Conservation (phyloP, 2,797 vertebrate genomes). For the Pseudomugil tenellus region DNA sequence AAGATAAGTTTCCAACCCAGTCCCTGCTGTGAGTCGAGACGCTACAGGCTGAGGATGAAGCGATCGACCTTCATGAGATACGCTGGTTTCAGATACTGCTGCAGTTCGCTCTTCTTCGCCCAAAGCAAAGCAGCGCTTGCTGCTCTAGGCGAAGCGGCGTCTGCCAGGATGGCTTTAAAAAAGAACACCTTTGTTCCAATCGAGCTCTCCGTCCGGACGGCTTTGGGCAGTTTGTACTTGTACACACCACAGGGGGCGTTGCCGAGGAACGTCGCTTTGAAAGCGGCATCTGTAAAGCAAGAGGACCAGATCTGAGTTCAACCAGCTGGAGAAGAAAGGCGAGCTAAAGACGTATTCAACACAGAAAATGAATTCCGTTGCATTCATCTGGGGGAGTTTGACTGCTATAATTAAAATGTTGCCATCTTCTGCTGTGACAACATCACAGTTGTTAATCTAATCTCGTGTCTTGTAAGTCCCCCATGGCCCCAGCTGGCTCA, state of each 20-base stretch:
- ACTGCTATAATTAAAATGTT: conserved; percentile 31
- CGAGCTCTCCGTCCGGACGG: conserved; percentile 78
- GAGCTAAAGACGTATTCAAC: conserved; percentile 9
- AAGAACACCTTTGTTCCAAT: conserved; percentile 94
- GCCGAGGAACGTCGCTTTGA: conserved; percentile 89
- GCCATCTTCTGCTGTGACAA: conserved; percentile 24
- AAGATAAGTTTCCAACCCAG: conserved; percentile 13
- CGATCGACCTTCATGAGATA: conserved; percentile 88
- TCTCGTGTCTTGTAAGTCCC: conserved; percentile 46
- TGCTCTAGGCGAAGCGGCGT: conserved; percentile 47
- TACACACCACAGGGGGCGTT: conserved; percentile 94
- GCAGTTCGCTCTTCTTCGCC: conserved; percentile 90
- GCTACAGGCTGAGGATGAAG: conserved; percentile 87
- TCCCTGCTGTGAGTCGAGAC: conserved; percentile 5
- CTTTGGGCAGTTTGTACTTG: conserved; percentile 93
- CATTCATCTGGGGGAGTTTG: conserved; percentile 8
- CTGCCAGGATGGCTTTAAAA: conserved; percentile 92
- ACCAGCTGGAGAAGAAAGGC: conserved; percentile 28
- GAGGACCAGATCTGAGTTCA: conserved; percentile 27
- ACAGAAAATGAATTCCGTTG: neutral
- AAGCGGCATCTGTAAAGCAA: conserved; percentile 75
- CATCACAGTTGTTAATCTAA: conserved; percentile 50
- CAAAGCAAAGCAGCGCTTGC: conserved; percentile 78
- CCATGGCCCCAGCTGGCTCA: conserved; percentile 24
- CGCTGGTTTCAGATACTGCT: conserved; percentile 86